Evolutionary conservation across 1,140 invertebrate genomes (phyloP), one percentile per base, ranked within the genome.

Genomic region (Marisa cornuarietis): DNA sequence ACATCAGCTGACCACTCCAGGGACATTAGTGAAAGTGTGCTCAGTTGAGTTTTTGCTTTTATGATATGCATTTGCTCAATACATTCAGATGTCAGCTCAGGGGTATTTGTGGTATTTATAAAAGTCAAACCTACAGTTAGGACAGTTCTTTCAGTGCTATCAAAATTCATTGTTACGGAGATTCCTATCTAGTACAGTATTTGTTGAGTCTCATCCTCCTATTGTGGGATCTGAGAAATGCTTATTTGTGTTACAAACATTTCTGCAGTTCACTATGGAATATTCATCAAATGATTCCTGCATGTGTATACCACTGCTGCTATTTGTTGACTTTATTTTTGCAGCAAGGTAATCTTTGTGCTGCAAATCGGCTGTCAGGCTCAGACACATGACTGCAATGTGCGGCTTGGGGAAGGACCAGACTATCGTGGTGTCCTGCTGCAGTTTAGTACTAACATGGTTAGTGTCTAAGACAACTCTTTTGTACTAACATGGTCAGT

Each of bases 321-420:
- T 58, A 18, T 58, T 58, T 58, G 54, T 8, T 58, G 54, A 58
- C 16, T 58, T 2, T 11, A 14, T 58, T 26, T 66, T 26, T 86
- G 8, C 85, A 92, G 91, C 66, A 91, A 92, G 82, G 84, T 92
- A 75, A 91, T 92, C 84, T 92, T 92, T 88, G 91, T 92, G n/a
- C 80, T 92, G 52, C 89, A 91, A 80, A 92, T 92, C 78, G 92
- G 92, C 20, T 91, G 89, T 76, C 83, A 85, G 42, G 88, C 88
- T 73, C 89, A 91, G 74, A 91, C 88, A n/a, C 80, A 85, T 26
- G 87, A 88, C 1, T 92, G 91, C 85, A 91, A 91, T 77, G 86
- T 92, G 14, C 85, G 89, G 24, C 80, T 88, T 9, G 81, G 80
- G 51, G 83, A 84, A 5, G 83, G 80, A 13, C 82, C 86, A 16